These are phyloP conservation scores for Ranitomeya imitator DNA, from an alignment of 2,113 vertebrate genomes.

Conservation along the genomic window DNA sequence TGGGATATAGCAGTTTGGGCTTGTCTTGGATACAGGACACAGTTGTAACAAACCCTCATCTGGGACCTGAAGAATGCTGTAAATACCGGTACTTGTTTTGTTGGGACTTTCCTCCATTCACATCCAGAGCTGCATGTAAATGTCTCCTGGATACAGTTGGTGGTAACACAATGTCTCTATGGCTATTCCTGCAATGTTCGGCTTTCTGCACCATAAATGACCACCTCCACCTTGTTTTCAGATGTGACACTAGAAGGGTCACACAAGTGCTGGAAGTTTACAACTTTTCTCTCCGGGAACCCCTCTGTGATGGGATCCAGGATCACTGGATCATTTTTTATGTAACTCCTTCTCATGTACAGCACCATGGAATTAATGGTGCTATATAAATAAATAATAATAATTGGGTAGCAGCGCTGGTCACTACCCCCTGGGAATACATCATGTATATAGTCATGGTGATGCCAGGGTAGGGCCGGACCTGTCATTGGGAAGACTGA, in stretches of 20 bases:
- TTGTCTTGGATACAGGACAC: no score
- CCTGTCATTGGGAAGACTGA: background rate
- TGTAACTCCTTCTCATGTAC: no score
- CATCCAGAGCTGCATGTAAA: background rate
- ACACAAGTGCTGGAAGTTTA: background rate
- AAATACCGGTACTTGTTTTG: no score
- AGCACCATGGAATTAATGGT: no score
- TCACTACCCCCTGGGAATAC: background rate
- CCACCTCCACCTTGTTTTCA: background rate
- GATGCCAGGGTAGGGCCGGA: background rate
- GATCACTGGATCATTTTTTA: background rate
- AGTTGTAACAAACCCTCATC: no score
- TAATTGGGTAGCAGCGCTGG: background rate
- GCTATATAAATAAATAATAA: no score
- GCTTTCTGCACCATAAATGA: background rate
- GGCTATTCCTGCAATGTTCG: background rate
- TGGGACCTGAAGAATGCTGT: no score
- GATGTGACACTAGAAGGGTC: background rate
- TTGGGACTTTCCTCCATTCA: background rate
- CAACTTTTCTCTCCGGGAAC: background rate
- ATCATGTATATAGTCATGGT: background rate
- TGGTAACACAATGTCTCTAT: background rate
- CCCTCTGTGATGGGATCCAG: background rate
- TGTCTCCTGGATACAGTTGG: background rate
- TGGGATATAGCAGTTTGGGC: no score